Evolutionary conservation across 2,888 invertebrate genomes (phyloP).

Genomic region (Lydus trimaculatus): DNA sequence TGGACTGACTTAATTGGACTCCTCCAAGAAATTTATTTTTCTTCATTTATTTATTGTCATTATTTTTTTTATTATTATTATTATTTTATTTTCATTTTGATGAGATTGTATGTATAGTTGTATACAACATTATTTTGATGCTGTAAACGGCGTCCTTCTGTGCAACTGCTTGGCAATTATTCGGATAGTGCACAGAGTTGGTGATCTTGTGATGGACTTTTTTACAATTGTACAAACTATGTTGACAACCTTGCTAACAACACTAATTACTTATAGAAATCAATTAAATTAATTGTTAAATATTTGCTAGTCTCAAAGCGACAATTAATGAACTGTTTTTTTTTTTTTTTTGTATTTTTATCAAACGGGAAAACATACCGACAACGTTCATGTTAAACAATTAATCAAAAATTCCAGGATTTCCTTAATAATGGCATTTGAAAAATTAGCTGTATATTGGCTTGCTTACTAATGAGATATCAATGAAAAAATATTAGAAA

Average conservation of each 20-base stretch:
- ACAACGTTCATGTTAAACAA: not conserved
- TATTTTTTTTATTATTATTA: not conserved
- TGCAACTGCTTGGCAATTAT: not conserved
- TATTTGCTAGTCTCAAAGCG: conserved; percentile 1
- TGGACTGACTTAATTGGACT: conserved; percentile 24
- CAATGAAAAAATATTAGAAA: not conserved
- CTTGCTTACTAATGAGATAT: not conserved
- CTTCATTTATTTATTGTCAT: not conserved
- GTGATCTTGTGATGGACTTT: conserved; percentile 1
- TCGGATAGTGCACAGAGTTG: not conserved
- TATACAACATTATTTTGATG: not conserved
- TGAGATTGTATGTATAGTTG: not conserved
- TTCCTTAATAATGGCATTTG: not conserved
- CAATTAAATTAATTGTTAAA: conserved; percentile 9
- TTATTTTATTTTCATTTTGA: not conserved
- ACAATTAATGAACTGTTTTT: not conserved
- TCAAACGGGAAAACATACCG: not conserved
- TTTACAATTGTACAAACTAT: not conserved
- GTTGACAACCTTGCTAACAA: not conserved
- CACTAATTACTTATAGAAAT: conserved; percentile 10
- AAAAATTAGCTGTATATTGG: not conserved
- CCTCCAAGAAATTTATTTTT: conserved; percentile 18
- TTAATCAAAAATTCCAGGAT: conserved; percentile 4
- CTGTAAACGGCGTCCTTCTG: too few species aligned
- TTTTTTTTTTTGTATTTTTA: not conserved